phyloP scores from a whole-genome alignment of 2,888 invertebrate species.

The Taphrorychus bicolor region DNA sequence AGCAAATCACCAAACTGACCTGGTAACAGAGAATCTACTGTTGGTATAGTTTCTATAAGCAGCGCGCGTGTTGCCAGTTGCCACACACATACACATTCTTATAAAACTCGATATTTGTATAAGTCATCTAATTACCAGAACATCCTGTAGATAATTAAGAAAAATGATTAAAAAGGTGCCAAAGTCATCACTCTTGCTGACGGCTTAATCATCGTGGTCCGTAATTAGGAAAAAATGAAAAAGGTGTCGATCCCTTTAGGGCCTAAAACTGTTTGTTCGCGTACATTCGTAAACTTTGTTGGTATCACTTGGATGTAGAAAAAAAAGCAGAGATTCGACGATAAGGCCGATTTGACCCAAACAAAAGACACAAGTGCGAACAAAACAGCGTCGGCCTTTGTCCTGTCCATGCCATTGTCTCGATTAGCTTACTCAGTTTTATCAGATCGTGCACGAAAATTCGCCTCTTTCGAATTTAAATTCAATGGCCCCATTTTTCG shows the following conservation, averaged over 20 bases:
- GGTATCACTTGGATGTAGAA: background rate
- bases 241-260: background rate
- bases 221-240: constrained; percentile 10
- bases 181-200: constrained; percentile 13
- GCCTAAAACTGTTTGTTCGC: background rate
- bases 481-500: constrained; percentile 8
- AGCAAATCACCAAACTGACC: no score
- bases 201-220: constrained; percentile 10
- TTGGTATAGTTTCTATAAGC: no score
- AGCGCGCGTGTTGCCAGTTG: background rate
- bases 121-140: constrained; percentile 4
- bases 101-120: background rate
- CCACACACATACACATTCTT: background rate
- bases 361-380: constrained; percentile 37
- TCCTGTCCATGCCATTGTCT: constrained; percentile 32
- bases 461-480: constrained; percentile 27
- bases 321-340: background rate
- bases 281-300: background rate
- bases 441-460: constrained; percentile 34
- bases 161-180: constrained; percentile 9
- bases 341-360: constrained; percentile 7
- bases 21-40: no score
- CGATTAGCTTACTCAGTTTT: constrained; percentile 32
- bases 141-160: constrained; percentile 16
- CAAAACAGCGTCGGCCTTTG: constrained; percentile 29